Evolutionary conservation across 2,113 vertebrate species (phyloP).

Genomic region (Dendropsophus ebraccatus): DNA sequence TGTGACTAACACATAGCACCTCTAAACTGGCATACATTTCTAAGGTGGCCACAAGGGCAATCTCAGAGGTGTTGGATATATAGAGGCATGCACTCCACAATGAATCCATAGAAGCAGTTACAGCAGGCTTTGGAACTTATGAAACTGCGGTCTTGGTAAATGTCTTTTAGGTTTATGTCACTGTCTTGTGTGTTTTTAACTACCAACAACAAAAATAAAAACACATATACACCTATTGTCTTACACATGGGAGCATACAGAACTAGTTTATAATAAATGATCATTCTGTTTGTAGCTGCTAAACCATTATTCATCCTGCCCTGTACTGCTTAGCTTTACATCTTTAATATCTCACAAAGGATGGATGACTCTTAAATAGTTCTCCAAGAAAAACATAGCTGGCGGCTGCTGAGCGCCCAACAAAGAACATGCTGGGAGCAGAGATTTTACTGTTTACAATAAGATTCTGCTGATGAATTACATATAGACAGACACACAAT

Average conservation of each 20-base stretch:
- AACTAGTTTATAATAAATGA: background rate
- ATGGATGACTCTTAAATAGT: slow-evolving; percentile 62
- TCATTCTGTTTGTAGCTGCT: background rate
- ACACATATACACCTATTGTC: too few relatives aligned
- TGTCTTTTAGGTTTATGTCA: too few relatives aligned
- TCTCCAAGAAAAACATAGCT: slow-evolving; percentile 65
- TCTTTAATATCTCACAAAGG: slow-evolving; percentile 59
- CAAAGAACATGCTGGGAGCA: slow-evolving; percentile 58
- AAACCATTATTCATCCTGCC: background rate
- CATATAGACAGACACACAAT: background rate
- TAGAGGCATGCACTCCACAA: too few relatives aligned
- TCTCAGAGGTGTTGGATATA: too few relatives aligned
- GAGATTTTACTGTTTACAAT: slow-evolving; percentile 64
- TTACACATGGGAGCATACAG: background rate
- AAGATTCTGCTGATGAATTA: background rate
- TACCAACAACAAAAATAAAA: too few relatives aligned
- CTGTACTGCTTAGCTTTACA: background rate
- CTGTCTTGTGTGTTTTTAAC: too few relatives aligned
- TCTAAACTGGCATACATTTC: too few relatives aligned
- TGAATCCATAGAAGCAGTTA: too few relatives aligned
- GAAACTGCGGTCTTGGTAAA: too few relatives aligned
- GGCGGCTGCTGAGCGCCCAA: slow-evolving; percentile 59
- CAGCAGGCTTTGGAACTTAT: too few relatives aligned
- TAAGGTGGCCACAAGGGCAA: too few relatives aligned
- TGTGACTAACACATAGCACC: too few relatives aligned